Evolutionary conservation across 2,888 invertebrate species (phyloP), one percentile per base, ranked within the genome.

Genomic region (Resseliella maxima): DNA sequence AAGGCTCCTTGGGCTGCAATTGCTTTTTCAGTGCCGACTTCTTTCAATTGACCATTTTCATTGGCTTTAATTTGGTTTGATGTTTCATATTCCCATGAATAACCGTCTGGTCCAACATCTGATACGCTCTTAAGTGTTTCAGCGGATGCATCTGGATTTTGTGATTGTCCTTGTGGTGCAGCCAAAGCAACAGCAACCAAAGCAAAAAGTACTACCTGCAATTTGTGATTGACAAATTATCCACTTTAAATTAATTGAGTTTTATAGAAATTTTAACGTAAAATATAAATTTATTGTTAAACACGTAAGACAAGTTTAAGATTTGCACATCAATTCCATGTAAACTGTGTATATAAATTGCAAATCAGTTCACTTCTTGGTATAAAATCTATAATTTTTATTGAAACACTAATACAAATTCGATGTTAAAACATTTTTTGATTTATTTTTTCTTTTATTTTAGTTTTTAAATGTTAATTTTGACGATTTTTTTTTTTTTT

Each of bases 1-100:
- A 94, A 89, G 92, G 92, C 1, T 92, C 93, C 0, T 87, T 94
- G 93, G 85, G 92, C 92, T 89, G 93, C 93, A 87, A 90, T 91
- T 54, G 92, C 92, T 1, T 93, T 92, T n/a, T 92, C 91, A 81
- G 93, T 24, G 1, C 59, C 59, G 15, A 59, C 93, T 85, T 93
- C 93, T 90, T 93, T 93, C 87, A 94, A 89, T 88, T 92, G 93
- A 41, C 94, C 94, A 88, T 92, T 91, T 90, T 94, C 94, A 89
- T 94, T 91, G 0, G 93, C 94, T 88, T 92, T 92, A 88, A 94
- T 94, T 21, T 94, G 94, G 88, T 94, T 94, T 18, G 92, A 93
- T 0, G 81, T 81, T 59, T 59, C 59, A 24, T 59, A 59, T n/a
- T n/a, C 59, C 24, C 27, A 59, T 5, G 3, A 2, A 24, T 24